Conservation (phyloP, 2,797 vertebrate species). For the Balearica regulorum region DNA sequence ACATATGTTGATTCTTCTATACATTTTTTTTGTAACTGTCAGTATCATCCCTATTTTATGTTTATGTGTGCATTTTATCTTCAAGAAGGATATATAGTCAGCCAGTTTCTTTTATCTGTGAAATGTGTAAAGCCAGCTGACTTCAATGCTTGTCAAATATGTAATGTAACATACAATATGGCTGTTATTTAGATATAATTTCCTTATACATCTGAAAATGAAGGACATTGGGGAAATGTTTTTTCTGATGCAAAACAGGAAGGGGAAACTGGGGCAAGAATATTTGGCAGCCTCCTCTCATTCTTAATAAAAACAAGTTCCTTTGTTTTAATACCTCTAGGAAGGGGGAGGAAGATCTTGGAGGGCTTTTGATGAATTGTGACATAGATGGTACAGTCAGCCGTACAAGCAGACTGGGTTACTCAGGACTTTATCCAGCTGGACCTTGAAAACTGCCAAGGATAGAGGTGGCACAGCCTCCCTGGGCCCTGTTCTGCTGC, state of each 20-base stretch:
- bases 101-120: background rate
- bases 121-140: background rate
- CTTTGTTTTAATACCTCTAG: background rate
- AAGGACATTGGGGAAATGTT: background rate
- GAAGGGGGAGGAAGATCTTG: background rate
- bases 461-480: background rate
- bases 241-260: background rate
- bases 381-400: background rate
- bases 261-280: background rate
- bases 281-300: background rate
- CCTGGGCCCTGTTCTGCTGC: background rate
- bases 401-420: background rate
- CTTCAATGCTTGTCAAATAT: background rate
- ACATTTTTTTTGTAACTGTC: fast-evolving
- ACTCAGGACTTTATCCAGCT: background rate
- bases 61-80: background rate
- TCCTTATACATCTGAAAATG: background rate
- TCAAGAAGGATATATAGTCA: background rate
- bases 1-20: background rate
- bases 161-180: background rate
- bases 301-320: background rate
- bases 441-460: background rate
- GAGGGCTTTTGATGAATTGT: background rate
- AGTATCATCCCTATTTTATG: background rate
- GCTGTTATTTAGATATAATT: background rate